Evolutionary conservation across 2,888 invertebrate genomes (phyloP).

Genomic region (Fragum sueziense): DNA sequence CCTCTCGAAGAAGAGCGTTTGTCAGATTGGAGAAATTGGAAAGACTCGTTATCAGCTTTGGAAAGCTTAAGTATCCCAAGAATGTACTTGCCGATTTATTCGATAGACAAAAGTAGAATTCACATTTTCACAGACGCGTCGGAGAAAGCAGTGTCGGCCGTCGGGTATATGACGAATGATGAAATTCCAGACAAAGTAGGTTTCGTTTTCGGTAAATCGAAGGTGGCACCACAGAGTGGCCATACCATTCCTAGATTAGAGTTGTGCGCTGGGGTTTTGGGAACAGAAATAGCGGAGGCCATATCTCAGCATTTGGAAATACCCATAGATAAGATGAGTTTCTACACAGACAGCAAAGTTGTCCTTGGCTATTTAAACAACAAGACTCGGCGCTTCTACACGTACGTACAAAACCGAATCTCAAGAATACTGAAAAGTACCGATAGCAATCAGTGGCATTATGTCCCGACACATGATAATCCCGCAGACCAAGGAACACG

Average conservation of each 20-base stretch:
- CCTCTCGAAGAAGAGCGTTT: neutral
- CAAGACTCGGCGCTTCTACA: slow-evolving; percentile 11
- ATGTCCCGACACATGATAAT: slow-evolving; percentile 22
- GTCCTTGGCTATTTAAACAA: slow-evolving; percentile 31
- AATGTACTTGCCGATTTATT: neutral
- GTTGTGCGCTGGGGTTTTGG: neutral
- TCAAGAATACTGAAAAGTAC: slow-evolving; percentile 28
- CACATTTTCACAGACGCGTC: slow-evolving; percentile 49
- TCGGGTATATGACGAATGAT: slow-evolving; percentile 13
- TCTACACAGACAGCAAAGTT: slow-evolving; percentile 25
- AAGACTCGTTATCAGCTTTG: neutral
- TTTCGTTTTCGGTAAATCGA: no score
- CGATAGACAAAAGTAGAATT: neutral
- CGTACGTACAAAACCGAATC: neutral
- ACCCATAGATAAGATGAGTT: no score
- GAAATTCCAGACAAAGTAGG: no score
- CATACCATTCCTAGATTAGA: slow-evolving; percentile 17
- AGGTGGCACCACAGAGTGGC: no score
- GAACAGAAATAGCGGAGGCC: no score
- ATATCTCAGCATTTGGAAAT: no score
- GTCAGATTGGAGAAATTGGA: neutral
- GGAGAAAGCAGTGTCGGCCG: slow-evolving; percentile 46
- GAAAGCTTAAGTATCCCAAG: neutral
- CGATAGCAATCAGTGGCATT: slow-evolving; percentile 22
- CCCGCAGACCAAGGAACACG: slow-evolving; percentile 35